Percentiles rank a stretch among this genome's conserved stretches.
Conservation (phyloP, 2,113 vertebrate genomes). For the Phyllostomus hastatus region DNA sequence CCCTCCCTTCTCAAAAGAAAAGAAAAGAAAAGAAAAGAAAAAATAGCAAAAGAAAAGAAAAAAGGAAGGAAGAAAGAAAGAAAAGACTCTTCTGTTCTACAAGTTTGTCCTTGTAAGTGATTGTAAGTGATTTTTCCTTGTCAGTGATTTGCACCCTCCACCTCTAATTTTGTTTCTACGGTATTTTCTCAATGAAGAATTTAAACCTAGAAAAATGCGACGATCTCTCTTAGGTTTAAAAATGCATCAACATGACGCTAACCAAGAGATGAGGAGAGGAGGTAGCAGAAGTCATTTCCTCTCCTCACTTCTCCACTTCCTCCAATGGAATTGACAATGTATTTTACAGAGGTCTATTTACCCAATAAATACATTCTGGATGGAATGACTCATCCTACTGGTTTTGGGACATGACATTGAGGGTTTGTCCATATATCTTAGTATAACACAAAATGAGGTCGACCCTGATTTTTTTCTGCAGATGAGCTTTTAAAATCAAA, state of each 20-base stretch:
- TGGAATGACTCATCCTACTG: background rate
- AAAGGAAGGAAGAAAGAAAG: too few species aligned
- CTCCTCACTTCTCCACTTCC: background rate
- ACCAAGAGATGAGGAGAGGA: background rate
- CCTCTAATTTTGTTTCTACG: background rate
- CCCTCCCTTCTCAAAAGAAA: too few species aligned
- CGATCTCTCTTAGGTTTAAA: slow-evolving; percentile 4
- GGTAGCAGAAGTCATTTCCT: background rate
- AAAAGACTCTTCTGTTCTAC: background rate
- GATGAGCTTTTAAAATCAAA: slow-evolving; percentile 22
- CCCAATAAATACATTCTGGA: background rate
- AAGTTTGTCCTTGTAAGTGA: background rate
- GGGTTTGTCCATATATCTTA: background rate
- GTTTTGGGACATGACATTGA: slow-evolving; percentile 32
- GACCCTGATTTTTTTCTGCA: background rate
- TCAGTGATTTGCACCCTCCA: background rate
- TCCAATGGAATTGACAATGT: background rate
- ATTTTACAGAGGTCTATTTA: background rate
- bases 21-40: too few species aligned
- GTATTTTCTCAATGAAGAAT: background rate
- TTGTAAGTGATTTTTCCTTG: background rate
- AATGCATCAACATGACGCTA: background rate
- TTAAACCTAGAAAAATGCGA: slow-evolving; percentile 20
- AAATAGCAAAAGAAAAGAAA: too few species aligned
- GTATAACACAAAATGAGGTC: background rate